Conservation (phyloP, 2,888 invertebrate species). For the Euzophera pinguis region DNA sequence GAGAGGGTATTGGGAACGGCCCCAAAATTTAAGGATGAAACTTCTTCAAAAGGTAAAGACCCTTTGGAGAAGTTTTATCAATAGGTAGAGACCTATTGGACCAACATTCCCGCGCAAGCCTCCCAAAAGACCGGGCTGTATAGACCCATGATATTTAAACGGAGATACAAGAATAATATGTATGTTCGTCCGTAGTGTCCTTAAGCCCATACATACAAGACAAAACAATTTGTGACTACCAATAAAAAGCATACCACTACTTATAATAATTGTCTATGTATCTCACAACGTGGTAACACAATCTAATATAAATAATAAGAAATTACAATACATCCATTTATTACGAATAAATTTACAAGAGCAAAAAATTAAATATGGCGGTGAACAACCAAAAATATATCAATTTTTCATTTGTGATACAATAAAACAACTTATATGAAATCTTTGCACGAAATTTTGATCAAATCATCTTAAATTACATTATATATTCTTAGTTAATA, state of each 20-base stretch:
- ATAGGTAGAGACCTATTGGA: no score
- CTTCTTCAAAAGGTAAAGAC: no score
- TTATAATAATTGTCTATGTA: slow-evolving; percentile 16
- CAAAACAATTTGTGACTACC: slow-evolving; percentile 17
- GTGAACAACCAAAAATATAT: not conserved
- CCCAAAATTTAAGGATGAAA: no score
- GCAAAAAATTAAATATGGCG: slow-evolving; percentile 4
- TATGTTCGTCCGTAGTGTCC: not conserved
- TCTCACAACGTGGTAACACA: slow-evolving; percentile 28
- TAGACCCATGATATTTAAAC: no score
- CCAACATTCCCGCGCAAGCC: no score
- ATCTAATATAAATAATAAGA: slow-evolving; percentile 20
- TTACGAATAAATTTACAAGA: slow-evolving; percentile 4
- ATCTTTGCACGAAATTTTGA: slow-evolving; percentile 18
- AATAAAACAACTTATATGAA: slow-evolving; percentile 10
- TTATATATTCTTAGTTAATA: slow-evolving; percentile 39
- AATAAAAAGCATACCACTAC: slow-evolving; percentile 21
- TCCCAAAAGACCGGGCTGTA: no score
- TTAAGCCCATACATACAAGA: not conserved
- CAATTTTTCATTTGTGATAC: not conserved
- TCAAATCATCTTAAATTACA: slow-evolving; percentile 24
- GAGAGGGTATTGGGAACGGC: no score
- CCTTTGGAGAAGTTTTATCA: no score
- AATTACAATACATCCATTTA: slow-evolving; percentile 16
- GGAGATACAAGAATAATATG: not conserved